Evolutionary conservation across 2,888 invertebrate genomes (phyloP).

Genomic region (Rotaria sp.): DNA sequence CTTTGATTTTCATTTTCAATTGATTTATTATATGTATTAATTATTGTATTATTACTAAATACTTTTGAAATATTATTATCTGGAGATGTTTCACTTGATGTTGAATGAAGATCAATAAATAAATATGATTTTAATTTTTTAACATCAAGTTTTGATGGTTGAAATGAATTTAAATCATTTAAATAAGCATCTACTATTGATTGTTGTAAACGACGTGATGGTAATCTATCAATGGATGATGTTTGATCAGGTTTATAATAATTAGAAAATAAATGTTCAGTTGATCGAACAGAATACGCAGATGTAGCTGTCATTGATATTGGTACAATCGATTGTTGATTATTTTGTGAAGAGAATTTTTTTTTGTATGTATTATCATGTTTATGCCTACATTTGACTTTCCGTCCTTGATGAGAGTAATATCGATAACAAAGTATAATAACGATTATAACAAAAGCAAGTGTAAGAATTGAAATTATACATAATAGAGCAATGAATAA

Average conservation of each 20-base stretch:
- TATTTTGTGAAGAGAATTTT: background rate
- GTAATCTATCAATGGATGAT: background rate
- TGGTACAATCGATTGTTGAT: no score
- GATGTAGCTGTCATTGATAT: background rate
- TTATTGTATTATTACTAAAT: background rate
- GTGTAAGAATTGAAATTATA: background rate
- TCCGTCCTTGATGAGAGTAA: background rate
- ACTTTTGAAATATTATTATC: background rate
- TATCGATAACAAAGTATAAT: background rate
- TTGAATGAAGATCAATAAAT: slow-evolving; percentile 17
- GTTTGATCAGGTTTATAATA: background rate
- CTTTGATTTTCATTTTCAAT: no score
- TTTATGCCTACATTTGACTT: background rate
- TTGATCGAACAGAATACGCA: no score
- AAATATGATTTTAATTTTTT: background rate
- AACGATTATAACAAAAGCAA: background rate
- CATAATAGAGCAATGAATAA: background rate
- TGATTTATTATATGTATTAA: background rate
- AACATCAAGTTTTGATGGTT: background rate
- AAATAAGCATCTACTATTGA: background rate
- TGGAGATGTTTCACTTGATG: background rate
- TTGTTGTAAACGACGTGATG: background rate
- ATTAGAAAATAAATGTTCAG: background rate
- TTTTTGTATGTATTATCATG: no score
- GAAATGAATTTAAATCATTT: background rate